These are phyloP conservation scores for Nyctibius bracteatus DNA, from an alignment of 2,113 vertebrate species.

Conservation along the genomic window DNA sequence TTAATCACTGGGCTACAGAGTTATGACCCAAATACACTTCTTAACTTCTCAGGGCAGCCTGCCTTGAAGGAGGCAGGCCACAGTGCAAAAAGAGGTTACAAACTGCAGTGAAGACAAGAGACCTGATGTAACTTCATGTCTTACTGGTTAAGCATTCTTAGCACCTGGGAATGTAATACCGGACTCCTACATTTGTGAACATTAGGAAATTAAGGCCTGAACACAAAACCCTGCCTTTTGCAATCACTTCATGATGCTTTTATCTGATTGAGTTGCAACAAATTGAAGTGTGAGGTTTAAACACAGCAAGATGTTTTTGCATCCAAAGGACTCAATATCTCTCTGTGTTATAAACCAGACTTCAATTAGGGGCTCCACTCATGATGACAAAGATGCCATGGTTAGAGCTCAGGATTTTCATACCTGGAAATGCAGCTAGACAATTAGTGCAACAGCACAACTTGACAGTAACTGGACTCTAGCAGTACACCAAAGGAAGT, in stretches of 20 bases:
- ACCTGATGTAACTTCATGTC: neutral
- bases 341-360: neutral
- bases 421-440: neutral
- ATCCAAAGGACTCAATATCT: neutral
- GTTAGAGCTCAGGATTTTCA: neutral
- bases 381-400: neutral
- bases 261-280: neutral
- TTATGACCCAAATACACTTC: neutral
- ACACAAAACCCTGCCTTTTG: neutral
- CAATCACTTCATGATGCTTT: neutral
- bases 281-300: neutral
- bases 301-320: neutral
- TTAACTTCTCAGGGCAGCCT: neutral
- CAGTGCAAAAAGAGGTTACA: neutral
- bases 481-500: neutral
- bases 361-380: neutral
- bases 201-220: neutral
- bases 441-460: neutral
- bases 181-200: neutral
- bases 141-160: neutral
- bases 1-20: neutral
- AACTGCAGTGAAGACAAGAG: neutral
- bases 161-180: neutral
- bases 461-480: neutral
- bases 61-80: neutral